Percentiles rank a stretch among this genome's conserved stretches.
These are phyloP conservation scores for Drosophila borealis DNA, from an alignment of 2,888 invertebrate genomes.

Conservation along the genomic window DNA sequence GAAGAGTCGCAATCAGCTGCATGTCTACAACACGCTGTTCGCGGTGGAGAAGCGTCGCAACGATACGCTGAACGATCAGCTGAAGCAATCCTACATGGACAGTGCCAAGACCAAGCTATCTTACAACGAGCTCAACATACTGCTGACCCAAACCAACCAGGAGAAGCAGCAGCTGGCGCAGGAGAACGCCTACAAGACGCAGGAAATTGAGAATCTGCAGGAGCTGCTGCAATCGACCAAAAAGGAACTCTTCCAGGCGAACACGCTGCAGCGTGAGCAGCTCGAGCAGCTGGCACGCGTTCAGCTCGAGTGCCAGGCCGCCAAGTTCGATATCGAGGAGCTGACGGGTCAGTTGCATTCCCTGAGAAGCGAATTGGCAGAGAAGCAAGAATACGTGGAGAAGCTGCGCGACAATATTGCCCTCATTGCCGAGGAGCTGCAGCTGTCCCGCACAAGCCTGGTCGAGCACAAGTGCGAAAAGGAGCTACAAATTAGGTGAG, in stretches of 20 bases:
- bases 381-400: constrained; percentile 24
- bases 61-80: constrained; percentile 74
- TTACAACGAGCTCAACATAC: constrained; percentile 63
- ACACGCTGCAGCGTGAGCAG: constrained; percentile 69
- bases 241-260: constrained; percentile 73
- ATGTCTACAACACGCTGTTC: constrained; percentile 82
- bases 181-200: constrained; percentile 55
- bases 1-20: constrained; percentile 82
- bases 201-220: constrained; percentile 73
- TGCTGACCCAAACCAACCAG: constrained; percentile 54
- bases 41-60: constrained; percentile 82
- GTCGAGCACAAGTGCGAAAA: constrained; percentile 30
- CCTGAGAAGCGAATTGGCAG: constrained; percentile 60
- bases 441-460: constrained; percentile 10
- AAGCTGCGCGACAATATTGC: constrained; percentile 29
- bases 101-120: constrained; percentile 68
- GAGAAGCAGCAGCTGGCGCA: constrained; percentile 66
- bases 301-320: constrained; percentile 69
- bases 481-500: constrained; percentile 29
- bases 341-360: constrained; percentile 54
- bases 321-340: constrained; percentile 48
- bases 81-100: constrained; percentile 73
- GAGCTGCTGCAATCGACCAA: constrained; percentile 68
- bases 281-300: constrained; percentile 71
- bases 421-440: constrained; percentile 25